Conservation (phyloP, 2,113 vertebrate species). For the Brachyhypopomus gauderio region DNA sequence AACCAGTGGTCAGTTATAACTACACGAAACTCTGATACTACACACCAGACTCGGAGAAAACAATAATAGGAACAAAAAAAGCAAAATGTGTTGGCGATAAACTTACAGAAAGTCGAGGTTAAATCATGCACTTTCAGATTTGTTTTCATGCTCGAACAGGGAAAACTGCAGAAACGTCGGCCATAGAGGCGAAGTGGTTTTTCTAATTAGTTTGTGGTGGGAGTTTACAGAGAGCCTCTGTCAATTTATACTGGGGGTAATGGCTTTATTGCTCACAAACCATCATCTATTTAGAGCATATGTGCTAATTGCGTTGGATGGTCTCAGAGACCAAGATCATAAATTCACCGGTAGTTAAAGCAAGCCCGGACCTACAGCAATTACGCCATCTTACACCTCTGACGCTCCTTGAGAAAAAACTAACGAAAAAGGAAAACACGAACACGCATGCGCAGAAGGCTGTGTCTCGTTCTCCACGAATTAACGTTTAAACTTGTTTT, state of each 20-base stretch:
- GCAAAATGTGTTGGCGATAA: background rate
- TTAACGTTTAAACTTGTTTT: background rate
- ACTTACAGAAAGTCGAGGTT: background rate
- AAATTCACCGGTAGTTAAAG: constrained; percentile 89
- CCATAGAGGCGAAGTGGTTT: constrained; percentile 87
- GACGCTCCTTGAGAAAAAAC: constrained; percentile 43
- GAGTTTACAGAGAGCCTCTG: constrained; percentile 87
- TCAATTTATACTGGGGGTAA: constrained; percentile 89
- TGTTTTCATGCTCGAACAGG: constrained; percentile 28
- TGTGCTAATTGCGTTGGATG: constrained; percentile 94
- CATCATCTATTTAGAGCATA: constrained; percentile 92
- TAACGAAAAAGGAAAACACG: constrained; percentile 49
- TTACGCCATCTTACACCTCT: constrained; percentile 68
- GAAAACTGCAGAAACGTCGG: constrained; percentile 81
- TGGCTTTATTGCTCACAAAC: constrained; percentile 98
- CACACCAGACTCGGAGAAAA: background rate
- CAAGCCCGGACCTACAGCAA: constrained; percentile 72
- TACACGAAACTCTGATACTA: background rate
- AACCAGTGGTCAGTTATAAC: background rate
- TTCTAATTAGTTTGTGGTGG: constrained; percentile 91
- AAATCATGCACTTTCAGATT: background rate
- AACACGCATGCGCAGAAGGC: constrained; percentile 43
- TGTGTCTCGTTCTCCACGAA: constrained; percentile 28
- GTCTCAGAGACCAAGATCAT: constrained; percentile 86
- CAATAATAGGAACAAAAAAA: background rate